These are phyloP conservation scores for Pseudorhombus dupliciocellatus DNA, from an alignment of 2,113 vertebrate species.

Conservation along the genomic window DNA sequence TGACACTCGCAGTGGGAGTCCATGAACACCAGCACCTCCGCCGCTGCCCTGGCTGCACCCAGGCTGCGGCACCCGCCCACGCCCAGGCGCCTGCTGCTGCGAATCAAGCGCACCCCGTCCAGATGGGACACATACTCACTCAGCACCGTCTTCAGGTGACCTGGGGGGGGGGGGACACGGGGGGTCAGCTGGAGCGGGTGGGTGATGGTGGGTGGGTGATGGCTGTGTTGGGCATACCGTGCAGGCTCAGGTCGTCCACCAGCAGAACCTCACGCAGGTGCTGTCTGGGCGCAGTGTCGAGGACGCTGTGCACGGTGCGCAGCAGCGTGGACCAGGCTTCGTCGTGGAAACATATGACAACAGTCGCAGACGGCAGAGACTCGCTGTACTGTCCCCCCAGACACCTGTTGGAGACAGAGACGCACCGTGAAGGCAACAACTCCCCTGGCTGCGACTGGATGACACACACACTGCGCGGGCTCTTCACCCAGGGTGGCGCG, in stretches of 20 bases:
- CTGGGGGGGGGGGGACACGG: constrained; percentile 62
- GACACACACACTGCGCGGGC: not conserved
- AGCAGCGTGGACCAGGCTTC: constrained; percentile 89
- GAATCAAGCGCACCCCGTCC: constrained; percentile 86
- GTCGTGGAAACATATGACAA: constrained; percentile 88
- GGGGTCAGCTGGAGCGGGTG: not conserved
- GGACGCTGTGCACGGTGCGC: constrained; percentile 88
- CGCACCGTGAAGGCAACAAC: not conserved
- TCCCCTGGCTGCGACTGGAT: not conserved
- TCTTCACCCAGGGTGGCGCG: constrained; percentile 88
- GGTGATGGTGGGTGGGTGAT: constrained; percentile 31
- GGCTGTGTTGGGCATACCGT: constrained; percentile 72
- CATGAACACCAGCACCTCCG: constrained; percentile 90
- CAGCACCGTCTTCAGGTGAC: constrained; percentile 84
- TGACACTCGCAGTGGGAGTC: constrained; percentile 91
- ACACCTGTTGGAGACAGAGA: constrained; percentile 78
- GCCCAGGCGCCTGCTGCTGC: constrained; percentile 86
- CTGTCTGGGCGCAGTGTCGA: constrained; percentile 81
- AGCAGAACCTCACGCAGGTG: constrained; percentile 87
- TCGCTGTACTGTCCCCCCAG: constrained; percentile 76
- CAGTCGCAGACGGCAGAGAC: constrained; percentile 83
- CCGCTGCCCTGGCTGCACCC: constrained; percentile 85
- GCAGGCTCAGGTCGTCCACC: constrained; percentile 88
- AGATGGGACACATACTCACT: constrained; percentile 87
- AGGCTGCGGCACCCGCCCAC: constrained; percentile 84